A percentile compares a stretch with the other conserved stretches of the same genome.
Evolutionary conservation across 2,113 vertebrate species (phyloP).

Genomic region (Panthera uncia): DNA sequence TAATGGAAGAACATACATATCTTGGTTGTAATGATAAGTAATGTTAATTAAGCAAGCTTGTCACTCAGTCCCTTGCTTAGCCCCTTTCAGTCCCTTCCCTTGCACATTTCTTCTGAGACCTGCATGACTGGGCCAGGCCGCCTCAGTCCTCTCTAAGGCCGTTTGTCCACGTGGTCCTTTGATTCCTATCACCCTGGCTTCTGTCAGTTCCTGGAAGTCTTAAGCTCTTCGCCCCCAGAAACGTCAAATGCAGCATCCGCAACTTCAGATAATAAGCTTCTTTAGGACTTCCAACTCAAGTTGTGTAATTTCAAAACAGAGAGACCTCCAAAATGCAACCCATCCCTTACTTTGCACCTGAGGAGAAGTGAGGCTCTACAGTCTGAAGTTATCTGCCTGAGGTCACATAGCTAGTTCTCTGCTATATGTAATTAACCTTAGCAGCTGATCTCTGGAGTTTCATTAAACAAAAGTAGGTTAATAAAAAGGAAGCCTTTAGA

Average conservation of each 20-base stretch:
- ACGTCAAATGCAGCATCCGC: not conserved
- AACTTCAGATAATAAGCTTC: not conserved
- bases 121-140: not conserved
- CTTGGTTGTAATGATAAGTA: not conserved
- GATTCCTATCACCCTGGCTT: not conserved
- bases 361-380: not conserved
- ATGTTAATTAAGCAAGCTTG: not conserved
- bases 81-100: not conserved
- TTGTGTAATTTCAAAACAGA: conserved; percentile 21
- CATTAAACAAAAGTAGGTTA: conserved; percentile 72
- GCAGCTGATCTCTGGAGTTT: conserved; percentile 61
- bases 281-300: not conserved
- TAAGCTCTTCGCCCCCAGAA: not conserved
- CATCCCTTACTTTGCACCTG: not conserved
- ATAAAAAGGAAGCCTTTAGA: conserved; percentile 68
- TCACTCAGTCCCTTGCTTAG: not conserved
- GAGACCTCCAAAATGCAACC: not conserved
- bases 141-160: not conserved
- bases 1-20: not conserved
- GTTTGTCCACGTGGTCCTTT: not conserved
- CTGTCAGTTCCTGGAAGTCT: conserved; percentile 11
- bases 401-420: conserved; percentile 40
- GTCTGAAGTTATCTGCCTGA: not conserved
- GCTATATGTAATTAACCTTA: conserved; percentile 67
- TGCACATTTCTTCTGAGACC: not conserved